These are phyloP conservation scores for Barbus barbus DNA, from an alignment of 2,113 vertebrate species.

Conservation along the genomic window DNA sequence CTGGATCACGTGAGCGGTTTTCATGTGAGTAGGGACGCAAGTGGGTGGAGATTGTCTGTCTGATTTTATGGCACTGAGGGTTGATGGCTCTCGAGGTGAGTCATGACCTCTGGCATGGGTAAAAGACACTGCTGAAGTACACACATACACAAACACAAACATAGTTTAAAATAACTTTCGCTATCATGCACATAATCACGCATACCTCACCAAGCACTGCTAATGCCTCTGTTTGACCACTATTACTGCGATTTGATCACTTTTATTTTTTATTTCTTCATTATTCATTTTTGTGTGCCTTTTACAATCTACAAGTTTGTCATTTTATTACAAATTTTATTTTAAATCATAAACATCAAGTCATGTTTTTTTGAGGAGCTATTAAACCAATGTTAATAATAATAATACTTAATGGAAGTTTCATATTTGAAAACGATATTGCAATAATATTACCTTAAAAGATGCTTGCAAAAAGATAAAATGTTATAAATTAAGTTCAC, in stretches of 20 bases:
- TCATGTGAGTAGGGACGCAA: conserved; percentile 27
- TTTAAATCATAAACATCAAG: background rate
- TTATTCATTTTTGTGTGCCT: conserved; percentile 38
- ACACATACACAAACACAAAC: conserved; percentile 2
- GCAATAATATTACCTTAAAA: background rate
- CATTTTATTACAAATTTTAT: background rate
- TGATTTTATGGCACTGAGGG: conserved; percentile 43
- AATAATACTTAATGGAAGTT: background rate
- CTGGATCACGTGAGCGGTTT: conserved; percentile 25
- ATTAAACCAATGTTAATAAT: conserved; percentile 15
- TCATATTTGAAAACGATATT: background rate
- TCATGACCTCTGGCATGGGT: conserved; percentile 56
- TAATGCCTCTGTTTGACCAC: conserved; percentile 31
- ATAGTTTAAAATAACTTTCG: background rate
- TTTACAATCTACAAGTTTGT: conserved; percentile 9
- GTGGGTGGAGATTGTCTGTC: conserved; percentile 42
- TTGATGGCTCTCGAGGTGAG: conserved; percentile 57
- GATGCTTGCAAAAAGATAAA: background rate
- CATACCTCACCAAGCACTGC: conserved; percentile 34
- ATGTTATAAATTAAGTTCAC: background rate
- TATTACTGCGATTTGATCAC: background rate
- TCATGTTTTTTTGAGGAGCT: background rate
- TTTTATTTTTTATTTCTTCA: background rate
- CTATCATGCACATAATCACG: background rate
- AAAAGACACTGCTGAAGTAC: conserved; percentile 29